phyloP scores from a whole-genome alignment of 2,797 vertebrate species.

The Cheirogaleus major region DNA sequence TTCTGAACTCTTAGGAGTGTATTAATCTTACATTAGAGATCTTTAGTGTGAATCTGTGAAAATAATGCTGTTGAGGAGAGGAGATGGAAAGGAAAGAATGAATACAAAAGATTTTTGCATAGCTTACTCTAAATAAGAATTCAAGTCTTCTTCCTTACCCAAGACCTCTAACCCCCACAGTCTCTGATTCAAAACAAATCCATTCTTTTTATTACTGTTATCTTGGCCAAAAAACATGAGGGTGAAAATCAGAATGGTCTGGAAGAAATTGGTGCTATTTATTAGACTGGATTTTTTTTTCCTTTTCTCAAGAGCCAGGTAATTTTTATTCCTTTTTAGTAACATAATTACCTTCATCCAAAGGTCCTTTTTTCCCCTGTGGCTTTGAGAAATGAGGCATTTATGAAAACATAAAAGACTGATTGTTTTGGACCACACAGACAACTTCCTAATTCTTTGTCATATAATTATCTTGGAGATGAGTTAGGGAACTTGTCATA shows the following conservation, averaged over 20 bases:
- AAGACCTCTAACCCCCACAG: background rate
- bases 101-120: background rate
- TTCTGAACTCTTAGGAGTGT: background rate
- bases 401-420: conserved; percentile 29
- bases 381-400: background rate
- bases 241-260: background rate
- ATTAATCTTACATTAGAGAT: background rate
- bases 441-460: background rate
- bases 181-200: background rate
- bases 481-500: background rate
- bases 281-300: background rate
- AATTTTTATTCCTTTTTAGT: background rate
- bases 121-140: background rate
- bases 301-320: background rate
- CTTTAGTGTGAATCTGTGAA: background rate
- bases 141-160: background rate
- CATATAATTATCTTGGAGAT: conserved; percentile 21
- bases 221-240: background rate
- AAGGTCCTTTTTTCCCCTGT: background rate
- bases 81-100: background rate
- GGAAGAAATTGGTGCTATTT: background rate
- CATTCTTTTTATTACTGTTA: background rate
- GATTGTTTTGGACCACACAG: conserved; percentile 14
- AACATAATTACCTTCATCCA: background rate
- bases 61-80: background rate